Percentiles rank a stretch among this genome's conserved stretches.
Evolutionary conservation across 2,113 vertebrate species (phyloP).

Genomic region (Lampris incognitus): DNA sequence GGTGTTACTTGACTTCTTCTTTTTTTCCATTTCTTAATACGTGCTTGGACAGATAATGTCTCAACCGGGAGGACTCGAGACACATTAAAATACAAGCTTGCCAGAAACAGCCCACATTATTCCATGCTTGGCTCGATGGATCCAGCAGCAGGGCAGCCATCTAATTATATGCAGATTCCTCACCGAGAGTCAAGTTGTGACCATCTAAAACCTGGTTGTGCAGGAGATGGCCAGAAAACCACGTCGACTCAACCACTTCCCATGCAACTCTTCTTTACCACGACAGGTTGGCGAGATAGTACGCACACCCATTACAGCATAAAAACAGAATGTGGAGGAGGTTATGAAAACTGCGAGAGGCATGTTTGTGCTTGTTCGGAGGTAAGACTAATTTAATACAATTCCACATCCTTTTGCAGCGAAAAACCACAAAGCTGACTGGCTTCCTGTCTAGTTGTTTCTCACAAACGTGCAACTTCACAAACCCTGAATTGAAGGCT

Average conservation of each 20-base stretch:
- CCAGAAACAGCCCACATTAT: no score
- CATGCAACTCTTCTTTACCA: slow-evolving; percentile 45
- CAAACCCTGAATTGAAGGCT: not conserved
- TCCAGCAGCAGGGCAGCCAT: no score
- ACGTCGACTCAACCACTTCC: slow-evolving; percentile 46
- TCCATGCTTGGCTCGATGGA: no score
- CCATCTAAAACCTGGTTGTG: not conserved
- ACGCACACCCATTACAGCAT: not conserved
- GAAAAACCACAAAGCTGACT: slow-evolving; percentile 50
- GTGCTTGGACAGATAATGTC: no score
- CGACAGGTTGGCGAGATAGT: slow-evolving; percentile 18
- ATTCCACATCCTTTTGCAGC: slow-evolving; percentile 69
- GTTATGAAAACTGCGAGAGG: not conserved
- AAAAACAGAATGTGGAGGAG: slow-evolving; percentile 18
- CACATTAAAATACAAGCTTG: no score
- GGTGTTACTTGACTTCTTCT: no score
- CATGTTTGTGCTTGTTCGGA: slow-evolving; percentile 9
- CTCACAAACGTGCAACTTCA: slow-evolving; percentile 18
- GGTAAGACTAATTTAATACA: slow-evolving; percentile 52
- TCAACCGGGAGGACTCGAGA: no score
- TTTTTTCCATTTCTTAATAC: no score
- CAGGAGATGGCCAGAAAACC: slow-evolving; percentile 9
- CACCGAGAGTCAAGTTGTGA: no score
- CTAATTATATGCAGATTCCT: no score
- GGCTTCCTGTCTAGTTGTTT: slow-evolving; percentile 62